Percentiles rank a stretch among this genome's conserved stretches.
phyloP scores from a whole-genome alignment of 2,797 vertebrate species.

The Peromyscus melanophrys region DNA sequence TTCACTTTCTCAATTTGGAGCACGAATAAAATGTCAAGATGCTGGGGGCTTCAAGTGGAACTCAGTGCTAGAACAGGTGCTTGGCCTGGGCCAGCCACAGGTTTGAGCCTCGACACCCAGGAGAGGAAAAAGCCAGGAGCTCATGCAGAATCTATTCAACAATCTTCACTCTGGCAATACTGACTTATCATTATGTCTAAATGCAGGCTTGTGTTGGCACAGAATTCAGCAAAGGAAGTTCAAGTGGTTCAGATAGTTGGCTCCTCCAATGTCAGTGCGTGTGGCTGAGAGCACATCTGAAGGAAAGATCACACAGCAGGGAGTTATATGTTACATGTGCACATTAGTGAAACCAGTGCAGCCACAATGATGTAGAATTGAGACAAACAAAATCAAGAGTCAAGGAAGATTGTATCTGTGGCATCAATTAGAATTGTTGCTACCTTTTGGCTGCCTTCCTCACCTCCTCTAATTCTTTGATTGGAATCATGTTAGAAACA shows the following conservation, averaged over 20 bases:
- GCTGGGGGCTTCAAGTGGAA: background rate
- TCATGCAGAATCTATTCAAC: background rate
- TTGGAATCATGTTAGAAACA: background rate
- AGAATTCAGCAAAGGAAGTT: accelerated
- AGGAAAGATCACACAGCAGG: background rate
- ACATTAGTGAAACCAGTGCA: background rate
- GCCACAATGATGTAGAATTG: background rate
- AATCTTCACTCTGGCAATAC: accelerated
- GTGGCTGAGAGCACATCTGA: background rate
- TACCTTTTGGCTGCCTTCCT: background rate
- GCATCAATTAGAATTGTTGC: background rate
- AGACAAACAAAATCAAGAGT: background rate
- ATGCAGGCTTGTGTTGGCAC: background rate
- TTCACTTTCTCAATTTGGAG: constrained; percentile 26
- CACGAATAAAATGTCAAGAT: background rate
- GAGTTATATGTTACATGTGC: background rate
- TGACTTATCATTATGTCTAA: background rate
- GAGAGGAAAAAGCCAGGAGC: background rate
- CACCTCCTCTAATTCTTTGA: background rate
- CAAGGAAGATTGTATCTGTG: background rate
- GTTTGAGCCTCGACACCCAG: background rate
- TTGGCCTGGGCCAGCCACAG: background rate
- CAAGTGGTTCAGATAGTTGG: too few relatives aligned
- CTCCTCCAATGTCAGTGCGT: too few relatives aligned
- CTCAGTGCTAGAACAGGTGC: background rate